Evolutionary conservation across 2,888 invertebrate species (phyloP), one percentile per base, ranked within the genome.

Genomic region (Andrena haemorrhoa): DNA sequence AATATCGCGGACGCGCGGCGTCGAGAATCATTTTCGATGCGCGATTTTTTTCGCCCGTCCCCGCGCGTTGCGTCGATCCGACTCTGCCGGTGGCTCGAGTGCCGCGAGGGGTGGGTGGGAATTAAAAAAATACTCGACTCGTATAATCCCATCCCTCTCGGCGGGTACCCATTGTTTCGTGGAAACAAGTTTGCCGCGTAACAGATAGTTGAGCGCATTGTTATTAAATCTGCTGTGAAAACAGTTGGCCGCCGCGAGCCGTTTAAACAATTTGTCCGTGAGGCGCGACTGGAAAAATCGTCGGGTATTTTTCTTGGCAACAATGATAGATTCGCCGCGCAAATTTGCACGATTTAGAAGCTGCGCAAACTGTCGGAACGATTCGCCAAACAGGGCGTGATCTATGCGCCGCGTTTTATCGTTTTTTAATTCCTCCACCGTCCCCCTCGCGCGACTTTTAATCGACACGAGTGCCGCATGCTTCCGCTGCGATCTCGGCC

Each of bases 191-290:
- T 71, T 60, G 26, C n/a, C 26, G 41, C 56, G 33, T 71, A 71
- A 71, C 70, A 33, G 47, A 77, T 61, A 53, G 51, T 64, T 35
- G 58, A 51, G 10, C 58, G 41, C n/a, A 35, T 69, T 53, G 49
- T 51, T 61, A 77, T 77, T 79, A 79, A 77, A 79, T 77, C 53
- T 77, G 63, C 8, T 47, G 49, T 10, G 60, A 79, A 70, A 79
- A 65, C 65, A 60, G 26, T 41, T 6, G 58, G 5, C 0, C 41
- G 41, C 51, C 33, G 10, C 8, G 60, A 20, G 41, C 29, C 58
- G 60, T 71, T 77, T 71, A 61, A 71, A 71, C 70, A 66, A 71
- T 66, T 49, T 77, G 69, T n/a, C 5, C 6, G 7, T 10, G 16
- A 16, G 12, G 10, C 12, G 47, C 33, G 12, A 8, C 26, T 31